A percentile compares a stretch with the other conserved stretches of the same genome.
Evolutionary conservation across 1,140 invertebrate species (phyloP).

Genomic region (Luehdorfia chinensis): DNA sequence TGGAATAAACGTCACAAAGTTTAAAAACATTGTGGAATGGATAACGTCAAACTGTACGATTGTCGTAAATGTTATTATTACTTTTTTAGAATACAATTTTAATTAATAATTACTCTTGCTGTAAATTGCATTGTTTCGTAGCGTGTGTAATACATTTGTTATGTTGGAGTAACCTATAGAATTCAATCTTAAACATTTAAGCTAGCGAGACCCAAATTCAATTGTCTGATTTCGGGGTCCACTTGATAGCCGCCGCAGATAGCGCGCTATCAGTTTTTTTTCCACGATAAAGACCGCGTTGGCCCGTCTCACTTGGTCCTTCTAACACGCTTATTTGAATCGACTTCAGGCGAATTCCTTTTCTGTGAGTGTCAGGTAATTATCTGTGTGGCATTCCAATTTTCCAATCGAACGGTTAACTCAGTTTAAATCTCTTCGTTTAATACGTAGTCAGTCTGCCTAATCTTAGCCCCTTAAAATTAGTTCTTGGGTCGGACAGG

Average conservation of each 20-base stretch:
- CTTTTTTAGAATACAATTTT: background rate
- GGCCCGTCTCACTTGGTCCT: constrained; percentile 54
- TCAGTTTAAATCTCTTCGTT: constrained; percentile 75
- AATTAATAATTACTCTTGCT: background rate
- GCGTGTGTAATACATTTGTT: no score
- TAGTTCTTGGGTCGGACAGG: constrained; percentile 36
- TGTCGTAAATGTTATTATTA: background rate
- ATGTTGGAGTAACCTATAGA: background rate
- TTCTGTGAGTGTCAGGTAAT: constrained; percentile 77
- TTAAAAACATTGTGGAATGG: background rate
- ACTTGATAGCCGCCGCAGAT: constrained; percentile 43
- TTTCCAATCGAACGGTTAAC: constrained; percentile 76
- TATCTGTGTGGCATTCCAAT: constrained; percentile 77
- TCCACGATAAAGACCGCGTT: constrained; percentile 40
- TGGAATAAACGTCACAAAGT: constrained; percentile 1
- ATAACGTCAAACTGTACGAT: background rate
- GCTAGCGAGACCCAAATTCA: constrained; percentile 34
- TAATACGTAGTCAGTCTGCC: constrained; percentile 62
- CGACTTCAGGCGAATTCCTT: constrained; percentile 67
- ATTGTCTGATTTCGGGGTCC: constrained; percentile 44
- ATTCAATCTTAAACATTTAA: constrained; percentile 32
- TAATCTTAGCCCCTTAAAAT: constrained; percentile 63
- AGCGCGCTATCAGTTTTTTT: constrained; percentile 48
- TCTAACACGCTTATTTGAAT: constrained; percentile 72
- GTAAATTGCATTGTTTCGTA: no score